A percentile compares a stretch with the other conserved stretches of the same genome.
phyloP scores from a whole-genome alignment of 2,113 vertebrate species.

The Ifrita kowaldi region DNA sequence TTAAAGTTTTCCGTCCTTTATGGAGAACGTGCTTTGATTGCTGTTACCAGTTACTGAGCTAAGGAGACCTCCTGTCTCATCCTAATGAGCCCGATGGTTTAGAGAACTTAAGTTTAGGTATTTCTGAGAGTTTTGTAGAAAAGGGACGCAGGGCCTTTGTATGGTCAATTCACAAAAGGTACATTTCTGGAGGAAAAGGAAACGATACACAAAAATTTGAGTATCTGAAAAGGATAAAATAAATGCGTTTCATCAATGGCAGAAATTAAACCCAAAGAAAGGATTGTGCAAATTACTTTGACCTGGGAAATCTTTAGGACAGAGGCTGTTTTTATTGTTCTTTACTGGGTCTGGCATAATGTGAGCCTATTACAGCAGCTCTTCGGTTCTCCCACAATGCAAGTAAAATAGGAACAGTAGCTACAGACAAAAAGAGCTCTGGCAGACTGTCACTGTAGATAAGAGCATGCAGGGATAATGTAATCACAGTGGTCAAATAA shows the following conservation, averaged over 20 bases:
- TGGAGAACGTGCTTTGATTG: not conserved
- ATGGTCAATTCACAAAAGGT: not conserved
- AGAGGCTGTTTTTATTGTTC: not conserved
- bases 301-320: not conserved
- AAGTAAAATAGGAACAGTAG: not conserved
- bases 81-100: not conserved
- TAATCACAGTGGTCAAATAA: not conserved
- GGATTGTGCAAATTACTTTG: not conserved
- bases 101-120: not conserved
- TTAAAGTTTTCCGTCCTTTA: not conserved
- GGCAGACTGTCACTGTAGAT: not conserved
- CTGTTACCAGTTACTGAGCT: not conserved
- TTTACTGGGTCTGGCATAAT: not conserved
- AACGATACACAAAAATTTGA: not conserved
- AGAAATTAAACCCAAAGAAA: not conserved
- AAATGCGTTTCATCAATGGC: not conserved
- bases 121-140: not conserved
- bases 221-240: not conserved
- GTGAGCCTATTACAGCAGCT: not conserved
- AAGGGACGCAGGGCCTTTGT: not conserved
- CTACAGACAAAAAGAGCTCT: not conserved
- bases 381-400: not conserved
- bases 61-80: not conserved
- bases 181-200: not conserved
- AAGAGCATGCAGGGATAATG: not conserved